Evolutionary conservation across 2,113 vertebrate genomes (phyloP).

Genomic region (Indicator maculatus): DNA sequence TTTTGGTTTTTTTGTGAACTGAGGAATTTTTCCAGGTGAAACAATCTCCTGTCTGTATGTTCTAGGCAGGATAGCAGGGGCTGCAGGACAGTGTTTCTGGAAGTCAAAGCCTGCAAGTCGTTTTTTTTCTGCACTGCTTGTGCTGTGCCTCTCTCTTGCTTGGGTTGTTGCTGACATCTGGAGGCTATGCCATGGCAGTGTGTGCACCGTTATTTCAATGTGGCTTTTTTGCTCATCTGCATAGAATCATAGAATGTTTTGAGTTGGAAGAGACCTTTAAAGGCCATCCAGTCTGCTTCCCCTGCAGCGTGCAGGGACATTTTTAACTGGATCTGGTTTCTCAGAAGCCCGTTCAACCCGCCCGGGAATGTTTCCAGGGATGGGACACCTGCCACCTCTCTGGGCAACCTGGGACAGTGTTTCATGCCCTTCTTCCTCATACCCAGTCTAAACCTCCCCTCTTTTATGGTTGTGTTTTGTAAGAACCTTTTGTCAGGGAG

Average conservation of each 20-base stretch:
- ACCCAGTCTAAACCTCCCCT: neutral
- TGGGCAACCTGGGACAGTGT: neutral
- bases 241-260: neutral
- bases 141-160: neutral
- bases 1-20: neutral
- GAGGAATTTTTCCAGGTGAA: neutral
- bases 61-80: neutral
- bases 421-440: neutral
- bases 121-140: neutral
- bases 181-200: neutral
- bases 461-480: rapidly evolving
- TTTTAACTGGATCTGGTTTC: neutral
- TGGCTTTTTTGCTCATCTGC: neutral
- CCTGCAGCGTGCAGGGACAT: neutral
- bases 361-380: neutral
- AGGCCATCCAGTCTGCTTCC: neutral
- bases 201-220: neutral
- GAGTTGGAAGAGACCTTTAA: neutral
- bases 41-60: neutral
- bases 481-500: neutral
- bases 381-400: neutral
- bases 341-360: neutral
- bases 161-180: conserved; percentile 72
- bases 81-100: neutral
- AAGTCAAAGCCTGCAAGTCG: neutral